Percentiles rank a stretch among this genome's conserved stretches.
Conservation (phyloP, 2,113 vertebrate genomes). For the Aldabrachelys gigantea region DNA sequence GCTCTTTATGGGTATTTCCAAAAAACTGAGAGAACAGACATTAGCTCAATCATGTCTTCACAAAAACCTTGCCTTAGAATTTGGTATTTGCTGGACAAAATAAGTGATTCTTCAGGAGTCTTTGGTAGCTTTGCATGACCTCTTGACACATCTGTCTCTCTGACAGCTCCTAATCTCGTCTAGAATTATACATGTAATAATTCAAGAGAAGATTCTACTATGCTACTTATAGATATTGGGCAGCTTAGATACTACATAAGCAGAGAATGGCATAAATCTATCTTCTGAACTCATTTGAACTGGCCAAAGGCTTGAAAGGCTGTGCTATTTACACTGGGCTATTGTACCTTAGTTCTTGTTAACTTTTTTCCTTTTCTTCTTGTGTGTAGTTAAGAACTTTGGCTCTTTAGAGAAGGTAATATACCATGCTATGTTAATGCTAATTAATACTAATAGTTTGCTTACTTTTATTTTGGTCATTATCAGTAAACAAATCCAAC, state of each 20-base stretch:
- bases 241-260: neutral
- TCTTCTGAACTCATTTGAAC: neutral
- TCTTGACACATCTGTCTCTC: neutral
- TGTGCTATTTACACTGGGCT: neutral
- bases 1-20: neutral
- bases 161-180: neutral
- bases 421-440: neutral
- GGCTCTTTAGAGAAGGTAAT: rapidly evolving
- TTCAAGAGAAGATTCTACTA: rapidly evolving
- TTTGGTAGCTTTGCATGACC: neutral
- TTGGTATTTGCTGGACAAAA: neutral
- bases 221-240: neutral
- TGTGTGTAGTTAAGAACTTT: neutral
- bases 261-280: neutral
- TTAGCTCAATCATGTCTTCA: neutral
- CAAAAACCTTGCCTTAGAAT: neutral
- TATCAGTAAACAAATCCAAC: neutral
- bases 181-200: neutral
- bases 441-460: neutral
- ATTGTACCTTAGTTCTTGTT: neutral
- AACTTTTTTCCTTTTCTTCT: neutral
- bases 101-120: neutral
- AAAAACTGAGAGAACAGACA: neutral
- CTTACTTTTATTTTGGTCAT: neutral
- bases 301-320: neutral